phyloP scores from a whole-genome alignment of 2,888 invertebrate species.

The Cepaea hortensis region DNA sequence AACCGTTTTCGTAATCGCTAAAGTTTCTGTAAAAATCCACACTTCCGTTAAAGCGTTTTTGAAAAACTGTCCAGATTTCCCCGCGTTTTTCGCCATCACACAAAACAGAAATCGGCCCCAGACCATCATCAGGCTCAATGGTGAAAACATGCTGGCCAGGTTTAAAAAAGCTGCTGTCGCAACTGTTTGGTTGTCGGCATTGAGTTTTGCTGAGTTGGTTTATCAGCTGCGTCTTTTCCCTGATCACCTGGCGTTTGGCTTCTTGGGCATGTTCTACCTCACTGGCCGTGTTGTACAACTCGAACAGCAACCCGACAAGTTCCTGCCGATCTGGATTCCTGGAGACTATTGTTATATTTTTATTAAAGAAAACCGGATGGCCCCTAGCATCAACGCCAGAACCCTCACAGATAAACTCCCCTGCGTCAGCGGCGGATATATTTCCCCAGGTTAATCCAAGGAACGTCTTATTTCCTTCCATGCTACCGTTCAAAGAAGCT shows the following conservation, averaged over 20 bases:
- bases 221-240: neutral
- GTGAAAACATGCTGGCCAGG: neutral
- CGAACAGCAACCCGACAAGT: neutral
- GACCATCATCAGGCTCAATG: constrained; percentile 13
- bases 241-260: neutral
- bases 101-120: constrained; percentile 13
- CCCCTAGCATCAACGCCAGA: constrained; percentile 10
- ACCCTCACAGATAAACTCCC: constrained; percentile 28
- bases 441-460: constrained; percentile 4
- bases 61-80: constrained; percentile 32
- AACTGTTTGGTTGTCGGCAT: constrained; percentile 9
- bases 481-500: neutral
- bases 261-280: neutral
- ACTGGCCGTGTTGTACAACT: neutral
- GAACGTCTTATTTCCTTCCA: neutral
- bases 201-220: neutral
- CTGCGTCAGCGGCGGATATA: neutral
- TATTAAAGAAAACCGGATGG: constrained; percentile 11
- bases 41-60: constrained; percentile 32
- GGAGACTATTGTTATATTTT: neutral
- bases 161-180: neutral
- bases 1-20: constrained; percentile 29
- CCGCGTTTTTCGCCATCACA: neutral
- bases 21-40: constrained; percentile 34
- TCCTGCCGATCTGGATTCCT: neutral